Evolutionary conservation across 2,113 vertebrate genomes (phyloP), one percentile per base, ranked within the genome.

Genomic region (Pleuronectes platessa): DNA sequence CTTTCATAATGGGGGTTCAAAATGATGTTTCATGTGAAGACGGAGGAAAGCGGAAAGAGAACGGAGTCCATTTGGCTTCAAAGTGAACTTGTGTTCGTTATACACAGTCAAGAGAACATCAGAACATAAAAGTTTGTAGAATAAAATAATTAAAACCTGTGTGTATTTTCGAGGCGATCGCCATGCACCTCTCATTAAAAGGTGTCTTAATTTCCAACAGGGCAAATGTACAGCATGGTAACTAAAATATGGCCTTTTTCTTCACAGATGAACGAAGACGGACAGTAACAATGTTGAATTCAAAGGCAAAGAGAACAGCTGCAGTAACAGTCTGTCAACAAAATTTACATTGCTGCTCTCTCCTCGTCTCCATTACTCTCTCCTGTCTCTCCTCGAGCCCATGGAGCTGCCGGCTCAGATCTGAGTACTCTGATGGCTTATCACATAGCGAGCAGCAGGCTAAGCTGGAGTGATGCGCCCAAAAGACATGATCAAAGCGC

Each of bases 401-500:
- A 67, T 24, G 51, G 82, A 84, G 81, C 86, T 84, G 81, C 89
- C 80, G 79, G 89, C 90, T 93, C 88, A 88, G 82, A 93, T 92
- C 90, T 87, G 82, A 86, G 69, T 56, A 61, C 79, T 91, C 82
- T 90, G 88, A 94, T 90, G 89, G 88, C 86, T 92, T 90, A 92
- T 93, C 91, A 93, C 90, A 85, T 64, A 82, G 85, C 69, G 78
- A 89, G 91, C 87, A 82, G 86, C 83, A 74, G 81, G 87, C 91
- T 92, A 90, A 90, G 90, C 90, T 78, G 74, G 87, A 92, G 92
- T 77, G 86, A 91, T 87, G 91, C 85, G 59, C 86, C 86, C 81
- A 75, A 87, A 91, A 91, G 88, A 92, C 89, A 82, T 91, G 89
- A 94, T 94, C 92, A 93, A 94, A 94, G 92, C 83, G 3, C 78